Evolutionary conservation across 2,888 invertebrate species (phyloP), one percentile per base, ranked within the genome.

Genomic region (Creontiades dilutus): DNA sequence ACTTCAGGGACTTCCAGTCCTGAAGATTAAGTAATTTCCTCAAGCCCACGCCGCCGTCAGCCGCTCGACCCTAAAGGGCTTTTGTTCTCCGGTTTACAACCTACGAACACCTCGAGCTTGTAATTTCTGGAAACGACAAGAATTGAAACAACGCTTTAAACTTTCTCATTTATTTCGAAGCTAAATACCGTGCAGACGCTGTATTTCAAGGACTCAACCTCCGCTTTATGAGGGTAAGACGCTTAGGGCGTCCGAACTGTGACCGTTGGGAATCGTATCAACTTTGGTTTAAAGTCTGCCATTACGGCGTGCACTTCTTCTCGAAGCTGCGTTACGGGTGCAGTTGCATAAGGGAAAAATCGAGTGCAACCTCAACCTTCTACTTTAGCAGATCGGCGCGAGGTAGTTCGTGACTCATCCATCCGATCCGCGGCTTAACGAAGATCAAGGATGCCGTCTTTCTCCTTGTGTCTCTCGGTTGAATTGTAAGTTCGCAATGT

Each of bases 301-400:
- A 57, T 57, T 16, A 57, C 57, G 57, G n/a, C 16, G 16, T n/a
- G 23, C 27, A 68, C 23, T 68, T 68, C 68, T 23, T 23, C 68
- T 23, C 23, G 27, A 68, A 11, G 68, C 23, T 68, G 19, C 23
- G 23, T 68, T 68, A 68, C 68, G 68, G 68, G 68, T 23, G 68
- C 23, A 11, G 68, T 68, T 68, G 23, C 68, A 68, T 68, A 68
- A 68, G 68, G 23, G 23, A 68, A 68, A 13, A 16, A 52, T 12
- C 68, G 23, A 19, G n/a, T n/a, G 57, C 68, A 68, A 68, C 68
- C 68, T 23, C 68, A 68, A 68, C 68, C 68, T 68, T 68, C 68
- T n/a, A 61, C 9, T 61, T 23, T 0, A 68, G 9, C 19, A 27
- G 68, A 68, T 68, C 27, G 3, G 23, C 19, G 23, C n/a, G 23